Percentiles rank a stretch among this genome's conserved stretches.
phyloP scores from a whole-genome alignment of 1,140 invertebrate species.

The Drosophila lowei region DNA sequence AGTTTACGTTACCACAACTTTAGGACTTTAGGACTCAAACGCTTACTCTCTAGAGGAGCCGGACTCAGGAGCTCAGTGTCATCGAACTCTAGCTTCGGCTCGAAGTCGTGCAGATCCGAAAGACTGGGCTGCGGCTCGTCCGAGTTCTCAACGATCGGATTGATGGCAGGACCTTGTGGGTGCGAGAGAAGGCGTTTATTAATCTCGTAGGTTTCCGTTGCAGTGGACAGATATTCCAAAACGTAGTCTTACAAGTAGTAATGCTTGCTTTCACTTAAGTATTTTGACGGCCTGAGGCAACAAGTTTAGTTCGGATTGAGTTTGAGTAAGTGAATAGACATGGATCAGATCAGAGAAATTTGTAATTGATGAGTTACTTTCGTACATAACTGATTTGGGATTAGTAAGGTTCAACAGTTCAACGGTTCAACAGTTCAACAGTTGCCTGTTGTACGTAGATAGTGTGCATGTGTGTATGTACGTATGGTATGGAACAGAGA shows the following conservation, averaged over 20 bases:
- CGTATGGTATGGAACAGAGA: constrained; percentile 18
- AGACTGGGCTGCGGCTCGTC: constrained; percentile 94
- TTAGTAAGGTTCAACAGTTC: not conserved
- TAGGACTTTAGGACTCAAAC: too few relatives aligned
- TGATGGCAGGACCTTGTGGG: constrained; percentile 77
- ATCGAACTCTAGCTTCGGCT: constrained; percentile 97
- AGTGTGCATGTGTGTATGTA: too few relatives aligned
- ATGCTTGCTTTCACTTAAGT: constrained; percentile 71
- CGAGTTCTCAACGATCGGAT: constrained; percentile 84
- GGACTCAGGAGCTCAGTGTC: constrained; percentile 89
- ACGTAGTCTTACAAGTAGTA: constrained; percentile 75
- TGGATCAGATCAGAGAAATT: constrained; percentile 74
- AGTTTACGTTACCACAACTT: not conserved
- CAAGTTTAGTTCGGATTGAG: constrained; percentile 79
- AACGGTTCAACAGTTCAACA: constrained; percentile 30
- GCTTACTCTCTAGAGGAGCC: constrained; percentile 70
- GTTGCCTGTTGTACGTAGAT: constrained; percentile 23
- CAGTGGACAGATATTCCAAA: constrained; percentile 64
- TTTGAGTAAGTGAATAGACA: constrained; percentile 78
- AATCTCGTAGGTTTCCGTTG: constrained; percentile 70
- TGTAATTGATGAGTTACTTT: constrained; percentile 67
- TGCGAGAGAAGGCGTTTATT: constrained; percentile 60
- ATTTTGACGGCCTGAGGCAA: constrained; percentile 81
- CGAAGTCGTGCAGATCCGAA: constrained; percentile 96
- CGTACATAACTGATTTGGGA: constrained; percentile 7